Evolutionary conservation across 2,888 invertebrate species (phyloP).

Genomic region (Piscicola geometra): DNA sequence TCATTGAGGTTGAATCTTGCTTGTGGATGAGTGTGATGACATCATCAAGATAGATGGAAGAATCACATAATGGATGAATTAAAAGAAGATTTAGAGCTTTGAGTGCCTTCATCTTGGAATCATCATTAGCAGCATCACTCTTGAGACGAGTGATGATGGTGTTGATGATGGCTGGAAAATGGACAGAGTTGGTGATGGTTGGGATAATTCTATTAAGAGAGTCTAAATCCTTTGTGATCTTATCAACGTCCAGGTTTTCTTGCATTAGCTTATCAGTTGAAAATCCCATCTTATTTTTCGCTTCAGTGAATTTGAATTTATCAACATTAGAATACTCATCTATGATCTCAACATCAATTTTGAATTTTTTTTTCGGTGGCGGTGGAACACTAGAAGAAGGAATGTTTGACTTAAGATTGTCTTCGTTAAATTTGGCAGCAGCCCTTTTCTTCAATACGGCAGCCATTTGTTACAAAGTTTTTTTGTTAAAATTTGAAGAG

Average conservation of each 20-base stretch:
- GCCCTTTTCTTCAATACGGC: conserved; percentile 8
- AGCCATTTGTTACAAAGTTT: background rate
- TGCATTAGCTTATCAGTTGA: too few species aligned
- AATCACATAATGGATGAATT: background rate
- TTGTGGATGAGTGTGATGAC: background rate
- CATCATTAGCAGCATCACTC: background rate
- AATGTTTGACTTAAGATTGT: too few species aligned
- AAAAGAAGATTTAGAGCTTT: background rate
- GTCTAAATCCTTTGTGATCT: too few species aligned
- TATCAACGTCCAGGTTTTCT: too few species aligned
- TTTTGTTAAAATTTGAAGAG: background rate
- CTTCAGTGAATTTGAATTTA: too few species aligned
- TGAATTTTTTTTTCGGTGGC: too few species aligned
- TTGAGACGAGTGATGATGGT: background rate
- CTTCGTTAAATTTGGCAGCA: conserved; percentile 10
- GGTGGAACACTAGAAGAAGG: too few species aligned
- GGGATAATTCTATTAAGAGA: too few species aligned
- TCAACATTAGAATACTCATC: too few species aligned
- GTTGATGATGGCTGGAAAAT: background rate
- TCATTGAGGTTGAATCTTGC: background rate
- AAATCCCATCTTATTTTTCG: too few species aligned
- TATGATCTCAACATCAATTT: too few species aligned
- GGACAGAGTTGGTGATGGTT: too few species aligned
- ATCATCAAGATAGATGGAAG: background rate
- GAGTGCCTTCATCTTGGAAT: background rate